phyloP scores from a whole-genome alignment of 2,113 vertebrate genomes.

The Falcunculus frontatus region DNA sequence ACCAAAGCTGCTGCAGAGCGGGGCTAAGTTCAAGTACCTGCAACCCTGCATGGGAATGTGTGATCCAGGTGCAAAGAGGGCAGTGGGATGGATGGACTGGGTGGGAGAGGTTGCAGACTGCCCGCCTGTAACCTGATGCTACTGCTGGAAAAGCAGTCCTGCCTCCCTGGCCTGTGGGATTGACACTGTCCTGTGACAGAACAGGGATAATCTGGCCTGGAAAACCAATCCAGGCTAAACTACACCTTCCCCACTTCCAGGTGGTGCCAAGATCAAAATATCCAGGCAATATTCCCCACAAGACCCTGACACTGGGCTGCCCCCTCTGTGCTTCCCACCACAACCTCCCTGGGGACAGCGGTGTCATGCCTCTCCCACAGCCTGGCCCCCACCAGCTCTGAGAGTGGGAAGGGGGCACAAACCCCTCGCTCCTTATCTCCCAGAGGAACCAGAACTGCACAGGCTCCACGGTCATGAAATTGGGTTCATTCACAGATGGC shows the following conservation, averaged over 20 bases:
- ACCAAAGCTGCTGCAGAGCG: background rate
- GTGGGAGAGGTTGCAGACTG: background rate
- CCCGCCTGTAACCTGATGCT: background rate
- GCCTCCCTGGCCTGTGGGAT: rapidly evolving
- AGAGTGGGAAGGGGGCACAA: background rate
- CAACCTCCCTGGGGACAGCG: background rate
- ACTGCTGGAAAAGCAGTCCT: background rate
- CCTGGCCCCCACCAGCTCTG: background rate
- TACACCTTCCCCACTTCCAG: background rate
- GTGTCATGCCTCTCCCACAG: background rate
- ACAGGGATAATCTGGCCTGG: background rate
- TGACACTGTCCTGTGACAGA: background rate
- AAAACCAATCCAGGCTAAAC: background rate
- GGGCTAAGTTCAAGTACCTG: background rate
- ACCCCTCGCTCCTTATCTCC: background rate
- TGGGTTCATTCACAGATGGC: background rate
- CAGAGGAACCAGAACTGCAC: background rate
- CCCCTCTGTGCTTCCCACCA: background rate
- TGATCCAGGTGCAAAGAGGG: rapidly evolving
- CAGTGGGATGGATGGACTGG: background rate
- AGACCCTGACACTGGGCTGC: rapidly evolving
- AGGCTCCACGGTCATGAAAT: rapidly evolving
- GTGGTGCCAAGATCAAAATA: background rate
- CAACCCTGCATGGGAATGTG: background rate
- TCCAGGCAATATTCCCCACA: rapidly evolving